A percentile compares a stretch with the other conserved stretches of the same genome.
Conservation (phyloP, 35 echinoderm and acorn worm genomes). For the Patiria miniata region DNA sequence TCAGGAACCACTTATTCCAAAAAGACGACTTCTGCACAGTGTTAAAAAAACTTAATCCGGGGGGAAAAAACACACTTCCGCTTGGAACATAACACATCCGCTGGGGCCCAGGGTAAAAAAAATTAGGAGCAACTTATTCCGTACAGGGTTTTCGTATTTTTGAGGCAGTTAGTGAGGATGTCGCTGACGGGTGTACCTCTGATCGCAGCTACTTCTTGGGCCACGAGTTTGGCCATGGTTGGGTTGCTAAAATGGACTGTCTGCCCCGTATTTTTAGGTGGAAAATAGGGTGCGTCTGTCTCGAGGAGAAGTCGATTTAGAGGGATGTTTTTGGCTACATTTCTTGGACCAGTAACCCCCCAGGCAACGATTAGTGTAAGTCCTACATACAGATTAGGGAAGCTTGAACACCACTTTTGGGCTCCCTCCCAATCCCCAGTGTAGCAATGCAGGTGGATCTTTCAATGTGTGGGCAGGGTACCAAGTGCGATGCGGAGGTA, state of each 20-base stretch:
- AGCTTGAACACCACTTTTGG: not conserved
- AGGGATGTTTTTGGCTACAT: not conserved
- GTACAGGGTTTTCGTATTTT: not conserved
- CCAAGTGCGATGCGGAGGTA: not conserved
- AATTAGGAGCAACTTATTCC: not conserved
- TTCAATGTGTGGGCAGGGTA: not conserved
- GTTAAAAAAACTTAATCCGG: too few species aligned
- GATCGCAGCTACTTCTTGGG: not conserved
- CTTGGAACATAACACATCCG: too few species aligned
- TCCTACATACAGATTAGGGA: not conserved
- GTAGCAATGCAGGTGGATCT: not conserved
- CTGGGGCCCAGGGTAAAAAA: not conserved
- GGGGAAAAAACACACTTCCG: too few species aligned
- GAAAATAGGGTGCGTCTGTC: not conserved
- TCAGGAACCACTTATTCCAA: too few species aligned
- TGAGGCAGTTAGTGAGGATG: not conserved
- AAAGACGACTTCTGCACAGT: too few species aligned
- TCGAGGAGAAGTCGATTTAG: not conserved
- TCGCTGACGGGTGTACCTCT: not conserved
- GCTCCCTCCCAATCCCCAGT: not conserved
- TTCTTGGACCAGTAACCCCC: not conserved
- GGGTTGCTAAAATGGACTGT: not conserved
- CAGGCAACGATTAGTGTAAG: not conserved
- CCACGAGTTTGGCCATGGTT: not conserved
- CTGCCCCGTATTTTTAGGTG: not conserved